Evolutionary conservation across 1,140 invertebrate species (phyloP), one percentile per base, ranked within the genome.

Genomic region (Cotesia glomerata): DNA sequence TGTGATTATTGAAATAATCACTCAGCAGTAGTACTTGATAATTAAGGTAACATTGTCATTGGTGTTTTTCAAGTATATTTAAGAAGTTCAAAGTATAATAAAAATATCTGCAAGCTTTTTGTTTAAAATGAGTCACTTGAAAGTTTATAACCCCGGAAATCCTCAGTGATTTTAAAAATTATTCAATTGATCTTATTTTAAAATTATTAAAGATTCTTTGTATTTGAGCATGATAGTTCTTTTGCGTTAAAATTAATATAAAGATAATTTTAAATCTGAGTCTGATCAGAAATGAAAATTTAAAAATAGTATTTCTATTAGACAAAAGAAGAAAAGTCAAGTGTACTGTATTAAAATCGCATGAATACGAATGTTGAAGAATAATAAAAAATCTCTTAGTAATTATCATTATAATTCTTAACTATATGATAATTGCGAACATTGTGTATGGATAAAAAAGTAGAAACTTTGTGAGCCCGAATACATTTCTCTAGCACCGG

Each of bases 341-440:
- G 52, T 26, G 26, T 3, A 26, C 26, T 26, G 26, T 16, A 56
- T 5, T 52, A 52, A 16, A 18, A 34, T 67, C 56, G 34, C 18
- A 68, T 54, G 13, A 32, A 58, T 13, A 58, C 9, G 4, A 14
- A 36, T 58, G 66, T 9, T 54, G 51, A 52, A 58, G 56, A 11
- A 61, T 16, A 9, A 16, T 45, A 59, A 16, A 11, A 56, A 71
- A 49, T 18, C 59, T 70, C 45, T 34, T 56, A 58, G 51, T 59
- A 32, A 16, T 56, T 32, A 26, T 54, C 49, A 14, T 59, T 18
- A 32, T 13, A 13, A 49, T 39, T 67, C 26, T 75, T 75, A 78
- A 78, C 75, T 77, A 79, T 77, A 79, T 79, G 75, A 78, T 79
- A 81, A 79, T 81, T 81, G 74, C 77, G 74, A 73, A 79, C 77